A percentile compares a stretch with the other conserved stretches of the same genome.
Evolutionary conservation across 1,140 invertebrate genomes (phyloP).

Genomic region (Hesperophylax magnus): DNA sequence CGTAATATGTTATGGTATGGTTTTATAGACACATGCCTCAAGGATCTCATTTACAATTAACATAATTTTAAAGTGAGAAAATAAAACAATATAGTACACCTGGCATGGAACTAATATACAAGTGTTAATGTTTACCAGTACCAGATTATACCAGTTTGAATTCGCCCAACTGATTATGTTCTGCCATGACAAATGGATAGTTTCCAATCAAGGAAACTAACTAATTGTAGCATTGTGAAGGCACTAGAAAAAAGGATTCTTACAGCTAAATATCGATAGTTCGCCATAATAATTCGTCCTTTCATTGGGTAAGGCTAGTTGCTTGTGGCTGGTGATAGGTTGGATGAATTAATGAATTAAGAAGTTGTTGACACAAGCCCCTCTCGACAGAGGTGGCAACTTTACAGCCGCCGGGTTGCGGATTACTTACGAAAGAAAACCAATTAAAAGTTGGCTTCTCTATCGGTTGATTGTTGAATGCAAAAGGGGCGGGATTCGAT

Average conservation of each 20-base stretch:
- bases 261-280: constrained; percentile 11
- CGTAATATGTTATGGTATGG: no score
- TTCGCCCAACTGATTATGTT: no score
- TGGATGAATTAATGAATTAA: constrained; percentile 22
- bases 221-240: neutral
- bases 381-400: constrained; percentile 20
- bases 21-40: no score
- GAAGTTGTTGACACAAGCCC: constrained; percentile 29
- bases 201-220: no score
- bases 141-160: no score
- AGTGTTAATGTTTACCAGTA: no score
- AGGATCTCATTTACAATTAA: no score
- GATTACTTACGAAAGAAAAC: constrained; percentile 34
- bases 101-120: no score
- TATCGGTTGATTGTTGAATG: constrained; percentile 23
- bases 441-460: constrained; percentile 43
- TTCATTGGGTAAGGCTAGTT: neutral
- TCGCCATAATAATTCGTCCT: neutral
- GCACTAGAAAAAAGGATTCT: constrained; percentile 2
- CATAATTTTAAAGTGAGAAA: no score
- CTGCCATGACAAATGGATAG: no score
- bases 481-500: neutral
- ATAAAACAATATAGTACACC: no score
- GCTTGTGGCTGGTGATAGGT: no score
- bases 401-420: constrained; percentile 8